Conservation (phyloP, 2,888 invertebrate genomes). For the Uloborus plumipes region DNA sequence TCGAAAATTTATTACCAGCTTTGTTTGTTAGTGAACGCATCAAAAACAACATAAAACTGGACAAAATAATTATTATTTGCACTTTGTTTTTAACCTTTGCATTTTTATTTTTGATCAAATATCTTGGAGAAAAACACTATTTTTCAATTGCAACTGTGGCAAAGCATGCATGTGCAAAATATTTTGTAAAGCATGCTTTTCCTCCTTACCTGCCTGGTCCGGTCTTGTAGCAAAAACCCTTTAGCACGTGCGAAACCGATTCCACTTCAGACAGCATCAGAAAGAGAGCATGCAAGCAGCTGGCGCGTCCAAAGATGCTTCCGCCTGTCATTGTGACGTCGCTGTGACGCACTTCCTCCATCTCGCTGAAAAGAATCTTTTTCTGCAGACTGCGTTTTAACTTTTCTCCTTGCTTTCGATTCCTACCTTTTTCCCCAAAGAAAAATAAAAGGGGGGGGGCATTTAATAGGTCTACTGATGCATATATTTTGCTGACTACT, state of each 20-base stretch:
- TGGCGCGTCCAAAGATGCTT: constrained; percentile 22
- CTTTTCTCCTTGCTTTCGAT: constrained; percentile 4
- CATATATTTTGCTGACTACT: too few species aligned
- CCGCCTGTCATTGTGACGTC: constrained; percentile 46
- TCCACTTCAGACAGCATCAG: constrained; percentile 37
- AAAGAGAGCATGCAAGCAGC: constrained; percentile 22
- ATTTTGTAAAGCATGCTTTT: not conserved
- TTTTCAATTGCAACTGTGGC: too few species aligned
- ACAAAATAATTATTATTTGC: too few species aligned
- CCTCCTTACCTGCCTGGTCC: constrained; percentile 25
- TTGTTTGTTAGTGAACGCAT: too few species aligned
- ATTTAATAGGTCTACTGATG: too few species aligned
- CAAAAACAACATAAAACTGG: too few species aligned
- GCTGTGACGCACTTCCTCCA: constrained; percentile 54
- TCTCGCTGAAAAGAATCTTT: constrained; percentile 34
- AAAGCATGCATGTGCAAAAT: not conserved
- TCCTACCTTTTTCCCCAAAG: not conserved
- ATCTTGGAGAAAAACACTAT: too few species aligned
- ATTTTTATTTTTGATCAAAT: too few species aligned
- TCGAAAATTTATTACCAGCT: too few species aligned
- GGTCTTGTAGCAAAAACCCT: constrained; percentile 19
- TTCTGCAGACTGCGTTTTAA: constrained; percentile 29
- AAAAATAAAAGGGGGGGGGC: too few species aligned
- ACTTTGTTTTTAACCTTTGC: too few species aligned
- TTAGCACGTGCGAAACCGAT: constrained; percentile 36